Conservation (phyloP, 2,888 invertebrate genomes). For the Seira musarum region DNA sequence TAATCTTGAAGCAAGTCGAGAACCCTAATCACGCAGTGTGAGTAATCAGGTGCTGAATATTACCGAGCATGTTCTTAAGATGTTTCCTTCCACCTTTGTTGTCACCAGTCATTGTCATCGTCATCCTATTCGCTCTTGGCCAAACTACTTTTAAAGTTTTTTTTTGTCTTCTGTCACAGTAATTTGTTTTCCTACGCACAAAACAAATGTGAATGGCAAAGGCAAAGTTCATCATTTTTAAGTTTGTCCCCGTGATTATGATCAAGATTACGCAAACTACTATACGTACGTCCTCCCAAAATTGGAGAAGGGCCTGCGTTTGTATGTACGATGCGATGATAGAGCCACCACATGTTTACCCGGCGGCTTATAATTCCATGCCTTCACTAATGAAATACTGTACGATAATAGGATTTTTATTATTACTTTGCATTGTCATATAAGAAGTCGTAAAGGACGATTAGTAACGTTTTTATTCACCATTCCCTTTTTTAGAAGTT, state of each 20-base stretch:
- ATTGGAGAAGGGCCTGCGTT: constrained; percentile 7
- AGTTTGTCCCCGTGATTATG: constrained; percentile 1
- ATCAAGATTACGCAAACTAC: constrained; percentile 1
- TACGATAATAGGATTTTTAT: not conserved
- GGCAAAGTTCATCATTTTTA: constrained; percentile 4
- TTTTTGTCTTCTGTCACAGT: not conserved
- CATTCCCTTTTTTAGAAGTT: not conserved
- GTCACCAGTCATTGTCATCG: not conserved
- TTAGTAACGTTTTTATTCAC: constrained; percentile 6
- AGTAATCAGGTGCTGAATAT: not conserved
- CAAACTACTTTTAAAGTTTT: not conserved
- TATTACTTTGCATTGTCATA: not conserved
- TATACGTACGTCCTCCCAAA: not conserved
- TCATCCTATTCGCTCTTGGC: not conserved
- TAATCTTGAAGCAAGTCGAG: not conserved
- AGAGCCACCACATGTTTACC: not conserved
- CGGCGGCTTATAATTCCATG: not conserved
- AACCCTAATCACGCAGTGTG: not conserved
- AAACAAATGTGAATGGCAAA: not conserved
- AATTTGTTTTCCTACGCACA: constrained; percentile 2
- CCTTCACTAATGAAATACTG: not conserved
- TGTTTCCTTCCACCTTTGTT: not conserved
- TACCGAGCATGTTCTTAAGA: not conserved
- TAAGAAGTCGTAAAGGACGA: not conserved
- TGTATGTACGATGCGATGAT: not conserved